Conservation (phyloP, 2,113 vertebrate species). For the Nansenia antarctica region DNA sequence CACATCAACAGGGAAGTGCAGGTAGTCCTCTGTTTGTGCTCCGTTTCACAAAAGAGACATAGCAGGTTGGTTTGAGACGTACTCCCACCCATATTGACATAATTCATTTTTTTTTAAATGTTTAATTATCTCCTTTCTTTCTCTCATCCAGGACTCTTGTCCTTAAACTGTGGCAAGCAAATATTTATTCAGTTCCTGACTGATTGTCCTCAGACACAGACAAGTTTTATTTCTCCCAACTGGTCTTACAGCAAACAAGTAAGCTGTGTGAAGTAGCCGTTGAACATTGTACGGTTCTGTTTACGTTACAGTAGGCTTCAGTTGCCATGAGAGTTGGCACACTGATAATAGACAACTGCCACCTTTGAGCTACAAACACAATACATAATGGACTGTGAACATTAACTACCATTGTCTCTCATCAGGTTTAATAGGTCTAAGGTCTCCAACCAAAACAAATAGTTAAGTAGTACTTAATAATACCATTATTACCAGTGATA, state of each 20-base stretch:
- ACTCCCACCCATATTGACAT: no score
- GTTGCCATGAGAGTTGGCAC: slow-evolving; percentile 35
- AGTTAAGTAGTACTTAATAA: no score
- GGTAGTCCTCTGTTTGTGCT: not conserved
- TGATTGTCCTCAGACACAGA: slow-evolving; percentile 53
- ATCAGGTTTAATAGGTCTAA: not conserved
- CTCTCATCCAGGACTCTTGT: slow-evolving; percentile 32
- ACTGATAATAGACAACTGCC: slow-evolving; percentile 14
- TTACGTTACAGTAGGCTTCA: slow-evolving; percentile 1
- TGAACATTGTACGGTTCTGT: slow-evolving; percentile 31
- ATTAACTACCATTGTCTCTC: not conserved
- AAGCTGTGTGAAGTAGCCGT: slow-evolving; percentile 31
- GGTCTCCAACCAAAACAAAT: not conserved
- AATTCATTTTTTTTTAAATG: no score
- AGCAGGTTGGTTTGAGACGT: not conserved
- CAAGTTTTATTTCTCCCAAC: slow-evolving; percentile 54
- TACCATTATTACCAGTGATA: no score
- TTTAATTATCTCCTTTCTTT: no score
- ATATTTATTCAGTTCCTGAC: slow-evolving; percentile 67
- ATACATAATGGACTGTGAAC: not conserved
- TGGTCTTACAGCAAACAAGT: slow-evolving; percentile 62
- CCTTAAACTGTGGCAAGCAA: slow-evolving; percentile 73
- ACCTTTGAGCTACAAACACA: not conserved
- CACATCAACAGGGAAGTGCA: no score
- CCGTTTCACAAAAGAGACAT: not conserved